Evolutionary conservation across 2,113 vertebrate genomes (phyloP), one percentile per base, ranked within the genome.

Genomic region (Myotis lucifugus): DNA sequence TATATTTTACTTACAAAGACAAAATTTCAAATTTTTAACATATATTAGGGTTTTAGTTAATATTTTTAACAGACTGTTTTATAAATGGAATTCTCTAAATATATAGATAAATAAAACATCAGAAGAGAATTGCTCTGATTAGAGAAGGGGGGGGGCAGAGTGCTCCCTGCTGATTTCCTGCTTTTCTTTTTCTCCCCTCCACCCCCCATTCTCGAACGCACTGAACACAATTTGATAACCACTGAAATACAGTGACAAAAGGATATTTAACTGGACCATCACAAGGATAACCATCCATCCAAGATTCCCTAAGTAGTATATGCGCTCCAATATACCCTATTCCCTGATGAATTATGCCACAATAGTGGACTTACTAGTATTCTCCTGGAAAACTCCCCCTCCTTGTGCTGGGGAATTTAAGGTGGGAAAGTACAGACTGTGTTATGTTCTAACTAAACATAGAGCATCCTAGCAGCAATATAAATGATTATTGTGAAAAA

Each of bases 1-100:
- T 48, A 77, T 78, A 84, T 90, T 95, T 91, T 89, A 64, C 46
- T 79, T 92, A 54, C n/a, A 42, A 70, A 90, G 50, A 64, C 79
- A 81, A 79, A 46, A 89, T 77, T 77, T 32, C 37, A 46, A 90
- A 32, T 56, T 37, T 11, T 18, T 21, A 32, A 15, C 5, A 34
- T 88, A 25, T 32, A 7, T n/a, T 79, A 50, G 46, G 74, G 21
- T 23, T 64, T 85, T 61, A 25, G 10, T 90, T 87, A 78, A 52
- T 23, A 40, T 92, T 88, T 92, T 81, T 27, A 17, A 69, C 3
- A 64, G 50, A 59, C 7, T 29, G 17, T 42, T 27, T 79, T 96
- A 50, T 77, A 83, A 67, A 70, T 85, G 29, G 46, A 94, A 67
- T 88, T 32, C 52, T 90, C 23, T 67, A 25, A 87, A 8, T 12